Conservation (phyloP, 2,797 vertebrate species). For the Hippopotamyrus pictus region DNA sequence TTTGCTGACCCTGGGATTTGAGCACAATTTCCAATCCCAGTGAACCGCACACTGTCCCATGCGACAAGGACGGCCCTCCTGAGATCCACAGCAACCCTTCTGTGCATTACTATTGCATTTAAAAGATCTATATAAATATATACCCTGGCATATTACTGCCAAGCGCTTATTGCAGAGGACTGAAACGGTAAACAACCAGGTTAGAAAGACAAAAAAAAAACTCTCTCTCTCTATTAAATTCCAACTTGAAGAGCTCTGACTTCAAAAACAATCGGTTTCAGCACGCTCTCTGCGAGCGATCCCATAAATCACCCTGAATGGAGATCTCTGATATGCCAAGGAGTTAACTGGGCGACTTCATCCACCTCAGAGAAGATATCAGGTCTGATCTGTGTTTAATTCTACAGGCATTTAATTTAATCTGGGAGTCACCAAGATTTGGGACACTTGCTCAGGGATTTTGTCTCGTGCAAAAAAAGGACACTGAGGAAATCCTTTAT, state of each 20-base stretch:
- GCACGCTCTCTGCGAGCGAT: background rate
- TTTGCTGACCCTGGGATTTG: background rate
- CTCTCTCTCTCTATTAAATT: background rate
- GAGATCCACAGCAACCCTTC: background rate
- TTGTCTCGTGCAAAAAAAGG: background rate
- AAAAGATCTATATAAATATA: background rate
- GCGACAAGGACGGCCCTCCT: background rate
- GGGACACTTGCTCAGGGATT: background rate
- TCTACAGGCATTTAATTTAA: slow-evolving; percentile 2
- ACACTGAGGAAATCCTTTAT: background rate
- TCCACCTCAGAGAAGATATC: background rate
- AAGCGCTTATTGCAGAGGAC: background rate
- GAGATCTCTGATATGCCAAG: background rate
- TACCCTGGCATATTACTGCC: background rate
- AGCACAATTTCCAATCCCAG: background rate
- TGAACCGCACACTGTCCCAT: background rate
- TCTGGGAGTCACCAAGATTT: background rate
- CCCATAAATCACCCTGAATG: background rate
- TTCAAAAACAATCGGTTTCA: background rate
- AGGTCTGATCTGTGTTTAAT: slow-evolving; percentile 4
- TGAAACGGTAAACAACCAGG: background rate
- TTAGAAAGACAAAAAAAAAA: background rate
- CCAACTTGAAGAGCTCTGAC: background rate
- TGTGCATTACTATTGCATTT: background rate
- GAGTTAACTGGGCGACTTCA: background rate